Percentiles rank a stretch among this genome's conserved stretches.
Conservation (phyloP, 2,888 invertebrate genomes). For the Bombylius major region DNA sequence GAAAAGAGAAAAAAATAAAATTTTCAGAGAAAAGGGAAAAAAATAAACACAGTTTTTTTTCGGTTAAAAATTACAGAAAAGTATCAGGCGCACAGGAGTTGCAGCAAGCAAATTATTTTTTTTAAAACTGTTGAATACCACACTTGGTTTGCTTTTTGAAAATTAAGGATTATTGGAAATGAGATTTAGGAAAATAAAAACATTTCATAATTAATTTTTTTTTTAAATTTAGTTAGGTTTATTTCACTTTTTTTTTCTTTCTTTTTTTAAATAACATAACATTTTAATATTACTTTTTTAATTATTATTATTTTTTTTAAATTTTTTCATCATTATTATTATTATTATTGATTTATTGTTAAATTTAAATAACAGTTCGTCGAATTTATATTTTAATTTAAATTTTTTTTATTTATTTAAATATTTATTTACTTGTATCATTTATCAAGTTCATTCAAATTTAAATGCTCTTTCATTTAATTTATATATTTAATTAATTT, state of each 20-base stretch:
- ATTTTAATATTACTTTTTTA: not conserved
- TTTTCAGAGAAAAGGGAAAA: too few species aligned
- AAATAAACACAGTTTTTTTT: too few species aligned
- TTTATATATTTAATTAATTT: conserved; percentile 9
- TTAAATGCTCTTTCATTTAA: conserved; percentile 14
- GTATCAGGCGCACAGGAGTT: too few species aligned
- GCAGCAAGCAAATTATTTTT: too few species aligned
- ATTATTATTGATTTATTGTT: not conserved
- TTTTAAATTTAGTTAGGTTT: not conserved
- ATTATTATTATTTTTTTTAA: conserved; percentile 1
- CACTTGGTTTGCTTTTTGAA: too few species aligned
- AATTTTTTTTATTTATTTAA: conserved; percentile 8
- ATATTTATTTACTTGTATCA: conserved; percentile 8
- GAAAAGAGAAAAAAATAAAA: too few species aligned
- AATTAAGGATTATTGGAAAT: not conserved
- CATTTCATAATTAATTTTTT: not conserved
- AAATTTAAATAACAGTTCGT: conserved; percentile 10
- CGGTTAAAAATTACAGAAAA: too few species aligned
- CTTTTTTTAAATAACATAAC: not conserved
- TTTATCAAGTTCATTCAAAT: not conserved
- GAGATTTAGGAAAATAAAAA: not conserved
- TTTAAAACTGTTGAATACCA: too few species aligned
- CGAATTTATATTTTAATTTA: conserved; percentile 9
- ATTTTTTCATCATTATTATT: conserved; percentile 3
- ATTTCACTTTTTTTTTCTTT: not conserved